A percentile compares a stretch with the other conserved stretches of the same genome.
Conservation (phyloP, 2,888 invertebrate species). For the Halictus ligatus region DNA sequence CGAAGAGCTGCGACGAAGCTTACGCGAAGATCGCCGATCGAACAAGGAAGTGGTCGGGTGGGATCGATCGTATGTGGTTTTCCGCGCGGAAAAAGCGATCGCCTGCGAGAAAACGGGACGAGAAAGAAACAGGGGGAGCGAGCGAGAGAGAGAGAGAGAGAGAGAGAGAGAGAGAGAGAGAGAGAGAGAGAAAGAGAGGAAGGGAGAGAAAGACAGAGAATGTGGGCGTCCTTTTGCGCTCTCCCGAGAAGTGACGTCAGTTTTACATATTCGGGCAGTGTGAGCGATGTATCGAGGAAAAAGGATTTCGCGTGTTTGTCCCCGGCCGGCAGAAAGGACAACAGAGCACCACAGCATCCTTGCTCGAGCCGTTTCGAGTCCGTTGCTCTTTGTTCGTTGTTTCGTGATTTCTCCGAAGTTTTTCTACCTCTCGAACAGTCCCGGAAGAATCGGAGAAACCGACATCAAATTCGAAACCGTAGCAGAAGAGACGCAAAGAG, state of each 20-base stretch:
- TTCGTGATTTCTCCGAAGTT: not conserved
- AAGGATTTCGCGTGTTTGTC: slow-evolving; percentile 68
- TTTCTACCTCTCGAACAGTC: not conserved
- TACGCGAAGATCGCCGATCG: not conserved
- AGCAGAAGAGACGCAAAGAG: not conserved
- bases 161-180: slow-evolving; percentile 11
- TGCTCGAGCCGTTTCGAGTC: slow-evolving; percentile 2
- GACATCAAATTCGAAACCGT: not conserved
- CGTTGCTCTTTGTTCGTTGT: not conserved
- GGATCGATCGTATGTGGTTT: not conserved
- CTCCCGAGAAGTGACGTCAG: slow-evolving; percentile 80
- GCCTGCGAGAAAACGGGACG: not conserved
- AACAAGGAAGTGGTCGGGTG: not conserved
- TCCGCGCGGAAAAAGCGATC: slow-evolving; percentile 23
- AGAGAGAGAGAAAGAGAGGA: slow-evolving; percentile 10
- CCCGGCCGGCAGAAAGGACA: slow-evolving; percentile 40
- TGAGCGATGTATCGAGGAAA: slow-evolving; percentile 77
- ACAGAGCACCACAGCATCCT: slow-evolving; percentile 27
- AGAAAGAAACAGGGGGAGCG: slow-evolving; percentile 3
- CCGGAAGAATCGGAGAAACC: not conserved
- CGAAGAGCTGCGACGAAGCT: not conserved
- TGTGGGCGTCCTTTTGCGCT: slow-evolving; percentile 81
- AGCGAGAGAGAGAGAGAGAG: slow-evolving; percentile 18
- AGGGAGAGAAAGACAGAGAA: slow-evolving; percentile 43
- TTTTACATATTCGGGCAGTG: slow-evolving; percentile 83